Evolutionary conservation across 2,888 invertebrate species (phyloP).

Genomic region (Apamea anceps): DNA sequence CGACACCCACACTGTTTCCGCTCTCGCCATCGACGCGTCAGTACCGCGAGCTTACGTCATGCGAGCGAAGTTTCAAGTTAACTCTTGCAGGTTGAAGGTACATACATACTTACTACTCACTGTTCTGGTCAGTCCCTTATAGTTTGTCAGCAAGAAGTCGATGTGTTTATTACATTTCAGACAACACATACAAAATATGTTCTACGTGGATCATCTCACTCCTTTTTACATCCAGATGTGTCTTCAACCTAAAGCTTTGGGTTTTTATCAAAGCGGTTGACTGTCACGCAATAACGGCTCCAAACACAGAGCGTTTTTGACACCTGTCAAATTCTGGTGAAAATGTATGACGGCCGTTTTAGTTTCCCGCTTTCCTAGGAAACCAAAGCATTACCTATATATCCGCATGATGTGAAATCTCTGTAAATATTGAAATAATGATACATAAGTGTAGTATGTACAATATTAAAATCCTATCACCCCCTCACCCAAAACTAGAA

Average conservation of each 20-base stretch:
- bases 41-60: too few relatives aligned
- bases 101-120: neutral
- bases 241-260: neutral
- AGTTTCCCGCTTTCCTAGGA: neutral
- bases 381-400: neutral
- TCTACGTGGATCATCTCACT: neutral
- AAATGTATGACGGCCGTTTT: neutral
- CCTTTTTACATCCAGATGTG: neutral
- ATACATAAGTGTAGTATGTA: constrained; percentile 27
- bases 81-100: neutral
- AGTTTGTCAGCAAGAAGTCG: neutral
- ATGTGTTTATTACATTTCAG: neutral
- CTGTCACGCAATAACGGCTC: neutral
- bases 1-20: too few relatives aligned
- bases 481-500: constrained; percentile 24
- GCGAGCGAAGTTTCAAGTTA: neutral
- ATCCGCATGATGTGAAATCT: constrained; percentile 17
- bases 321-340: neutral
- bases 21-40: too few relatives aligned
- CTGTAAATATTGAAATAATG: constrained; percentile 38
- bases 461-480: neutral
- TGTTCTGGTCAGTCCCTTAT: neutral
- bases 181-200: neutral
- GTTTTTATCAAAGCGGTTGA: neutral
- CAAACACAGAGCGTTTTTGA: neutral